A percentile compares a stretch with the other conserved stretches of the same genome.
Evolutionary conservation across 2,797 vertebrate species (phyloP).

Genomic region (Alectoris magna): DNA sequence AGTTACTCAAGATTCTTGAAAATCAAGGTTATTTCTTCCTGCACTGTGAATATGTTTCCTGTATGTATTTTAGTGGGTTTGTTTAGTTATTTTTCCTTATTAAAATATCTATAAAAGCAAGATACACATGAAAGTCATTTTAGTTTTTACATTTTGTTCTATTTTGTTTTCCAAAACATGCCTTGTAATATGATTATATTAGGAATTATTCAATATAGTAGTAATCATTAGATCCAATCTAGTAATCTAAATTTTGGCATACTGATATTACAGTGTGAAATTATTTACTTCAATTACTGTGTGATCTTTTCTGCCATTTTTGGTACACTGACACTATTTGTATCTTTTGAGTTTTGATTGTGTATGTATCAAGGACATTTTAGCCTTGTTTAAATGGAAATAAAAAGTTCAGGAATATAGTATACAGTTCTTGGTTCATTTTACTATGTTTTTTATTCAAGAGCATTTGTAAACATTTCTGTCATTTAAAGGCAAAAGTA

Average conservation of each 20-base stretch:
- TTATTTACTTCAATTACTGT: neutral
- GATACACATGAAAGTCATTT: neutral
- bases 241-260: neutral
- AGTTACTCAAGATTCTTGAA: neutral
- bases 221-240: neutral
- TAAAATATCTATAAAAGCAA: neutral
- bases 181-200: neutral
- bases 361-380: slow-evolving; percentile 14
- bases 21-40: neutral
- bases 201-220: neutral
- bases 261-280: neutral
- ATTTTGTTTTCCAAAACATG: neutral
- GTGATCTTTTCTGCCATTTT: neutral
- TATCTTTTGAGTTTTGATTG: neutral
- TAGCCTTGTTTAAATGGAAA: slow-evolving; percentile 20
- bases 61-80: neutral
- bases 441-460: neutral
- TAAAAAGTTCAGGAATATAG: slow-evolving; percentile 10
- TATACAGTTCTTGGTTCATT: neutral
- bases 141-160: neutral
- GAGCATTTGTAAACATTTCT: slow-evolving; percentile 18
- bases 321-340: accelerated
- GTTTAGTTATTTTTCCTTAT: neutral
- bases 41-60: neutral
- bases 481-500: slow-evolving; percentile 9